Base-by-base conservation (phyloP, 2,797 vertebrate species). In the Manis javanica region DNA sequence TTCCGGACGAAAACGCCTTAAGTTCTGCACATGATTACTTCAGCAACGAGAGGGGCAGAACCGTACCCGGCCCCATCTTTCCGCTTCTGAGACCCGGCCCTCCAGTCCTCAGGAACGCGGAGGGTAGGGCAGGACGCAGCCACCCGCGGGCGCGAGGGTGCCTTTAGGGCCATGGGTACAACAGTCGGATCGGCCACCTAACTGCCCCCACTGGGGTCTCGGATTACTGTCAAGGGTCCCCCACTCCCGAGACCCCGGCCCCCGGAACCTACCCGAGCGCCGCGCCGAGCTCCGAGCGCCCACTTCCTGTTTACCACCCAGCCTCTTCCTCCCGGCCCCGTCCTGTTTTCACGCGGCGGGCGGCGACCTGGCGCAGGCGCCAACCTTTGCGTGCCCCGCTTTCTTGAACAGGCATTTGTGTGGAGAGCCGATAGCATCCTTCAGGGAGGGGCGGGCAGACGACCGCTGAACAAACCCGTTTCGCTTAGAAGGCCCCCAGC, bases 251-350 rank as follows among this genome's bases (percentile, higher is more conserved):
- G 8, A 23, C 34, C 42, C 42, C 0, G 1, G 59, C 4, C 31
- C 19, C 11, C 0, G 8, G 3, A 49, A 57, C 85, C 57, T 24
- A 95, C 96, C 92, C 49, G 61, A 23, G 6, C 0, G 4, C n/a
- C 37, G 5, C 63, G n/a, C 39, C 3, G 29, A 57, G 34, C 14
- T 3, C 12, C 0, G 15, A 5, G 26, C 19, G 2, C 2, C 87
- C 78, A 92, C 96, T 97, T 97, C 97, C 96, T 81, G 97, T 95
- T 96, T 96, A 87, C 94, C 49, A 7, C 64, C 61, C 39, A 21
- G 63, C 85, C 71, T 79, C 89, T 89, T 83, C 92, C 93, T 37
- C 34, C 0, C 5, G 2, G 59, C 87, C n/a, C 23, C 3, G 37
- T 12, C 8, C 37, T 0, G 8, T 0, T 14, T 46, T 1, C 19